phyloP scores from a whole-genome alignment of 37 sponge, comb jelly and placozoan genomes.

The Spongilla lacustris region DNA sequence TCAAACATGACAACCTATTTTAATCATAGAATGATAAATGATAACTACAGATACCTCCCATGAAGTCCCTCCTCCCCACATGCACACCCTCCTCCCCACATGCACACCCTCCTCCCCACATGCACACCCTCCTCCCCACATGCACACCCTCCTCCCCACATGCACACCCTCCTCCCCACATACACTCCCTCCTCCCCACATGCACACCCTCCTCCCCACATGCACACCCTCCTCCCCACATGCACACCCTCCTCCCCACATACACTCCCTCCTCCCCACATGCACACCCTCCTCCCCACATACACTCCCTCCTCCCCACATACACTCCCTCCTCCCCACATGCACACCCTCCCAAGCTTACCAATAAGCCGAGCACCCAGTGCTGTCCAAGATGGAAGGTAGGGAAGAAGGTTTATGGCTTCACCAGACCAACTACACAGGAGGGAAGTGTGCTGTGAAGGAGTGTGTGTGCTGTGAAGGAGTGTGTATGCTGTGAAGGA shows the following conservation, averaged over 20 bases:
- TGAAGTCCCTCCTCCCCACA: too few species aligned
- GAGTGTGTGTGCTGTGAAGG: background rate
- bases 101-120: too few species aligned
- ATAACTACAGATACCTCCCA: too few species aligned
- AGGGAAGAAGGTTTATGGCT: background rate
- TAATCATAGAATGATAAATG: too few species aligned
- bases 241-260: background rate
- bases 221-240: background rate
- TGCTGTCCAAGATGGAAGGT: constrained; percentile 6
- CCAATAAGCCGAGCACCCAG: constrained; percentile 29
- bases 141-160: background rate
- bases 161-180: background rate
- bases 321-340: background rate
- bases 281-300: background rate
- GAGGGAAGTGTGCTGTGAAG: background rate
- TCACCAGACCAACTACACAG: background rate
- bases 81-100: too few species aligned
- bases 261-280: background rate
- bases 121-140: too few species aligned
- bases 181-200: background rate
- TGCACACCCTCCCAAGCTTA: background rate
- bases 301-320: background rate
- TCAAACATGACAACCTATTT: too few species aligned
- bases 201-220: background rate
- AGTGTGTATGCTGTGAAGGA: background rate